Evolutionary conservation across 2,888 invertebrate species (phyloP).

Genomic region (Latheticus oryzae): DNA sequence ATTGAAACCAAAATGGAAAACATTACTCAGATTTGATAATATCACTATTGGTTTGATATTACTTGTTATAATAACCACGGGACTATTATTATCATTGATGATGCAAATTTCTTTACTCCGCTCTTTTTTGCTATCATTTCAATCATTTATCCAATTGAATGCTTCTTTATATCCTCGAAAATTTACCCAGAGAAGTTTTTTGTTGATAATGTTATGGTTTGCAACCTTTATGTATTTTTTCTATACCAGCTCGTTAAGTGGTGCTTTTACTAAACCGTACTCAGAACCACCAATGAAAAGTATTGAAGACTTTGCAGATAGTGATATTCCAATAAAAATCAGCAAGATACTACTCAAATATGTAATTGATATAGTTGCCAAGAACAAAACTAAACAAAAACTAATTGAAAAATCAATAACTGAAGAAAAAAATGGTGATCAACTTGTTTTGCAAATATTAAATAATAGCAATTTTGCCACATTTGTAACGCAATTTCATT

Average conservation of each 20-base stretch:
- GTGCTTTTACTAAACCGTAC: conserved; percentile 11
- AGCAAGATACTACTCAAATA: no score
- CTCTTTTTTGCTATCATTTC: not conserved
- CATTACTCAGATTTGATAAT: conserved; percentile 1
- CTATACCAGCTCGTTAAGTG: conserved; percentile 6
- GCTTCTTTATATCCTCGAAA: not conserved
- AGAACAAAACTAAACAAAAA: no score
- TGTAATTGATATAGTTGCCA: no score
- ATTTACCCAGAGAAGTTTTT: not conserved
- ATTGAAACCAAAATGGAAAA: not conserved
- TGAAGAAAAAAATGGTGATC: no score
- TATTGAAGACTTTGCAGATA: not conserved
- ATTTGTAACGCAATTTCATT: no score
- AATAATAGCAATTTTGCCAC: no score
- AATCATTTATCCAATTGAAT: not conserved
- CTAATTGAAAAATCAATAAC: no score
- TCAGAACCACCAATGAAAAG: conserved; percentile 12
- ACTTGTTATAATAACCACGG: no score
- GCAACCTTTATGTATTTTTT: not conserved
- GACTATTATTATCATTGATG: not conserved
- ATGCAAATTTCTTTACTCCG: not conserved
- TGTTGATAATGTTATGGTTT: not conserved
- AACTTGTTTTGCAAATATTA: no score
- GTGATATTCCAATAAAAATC: not conserved
- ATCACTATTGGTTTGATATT: no score